These are phyloP conservation scores for Alosa sapidissima DNA, from an alignment of 2,797 vertebrate species.

Conservation along the genomic window DNA sequence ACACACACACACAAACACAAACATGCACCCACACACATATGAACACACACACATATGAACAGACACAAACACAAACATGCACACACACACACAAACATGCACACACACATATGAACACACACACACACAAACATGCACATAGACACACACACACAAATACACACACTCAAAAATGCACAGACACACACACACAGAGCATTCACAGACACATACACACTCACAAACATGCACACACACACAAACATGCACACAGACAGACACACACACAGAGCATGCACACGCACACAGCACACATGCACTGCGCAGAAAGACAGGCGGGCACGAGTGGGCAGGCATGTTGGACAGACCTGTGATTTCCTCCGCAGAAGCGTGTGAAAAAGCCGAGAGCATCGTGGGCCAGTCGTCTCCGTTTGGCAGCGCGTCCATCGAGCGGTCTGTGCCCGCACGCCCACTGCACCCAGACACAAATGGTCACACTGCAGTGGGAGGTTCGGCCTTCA, in stretches of 20 bases:
- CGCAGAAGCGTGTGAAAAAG: conserved; percentile 28
- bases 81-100: neutral
- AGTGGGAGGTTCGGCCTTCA: neutral
- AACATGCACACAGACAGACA: neutral
- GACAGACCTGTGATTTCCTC: conserved; percentile 44
- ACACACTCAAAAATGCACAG: neutral
- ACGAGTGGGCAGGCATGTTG: conserved; percentile 30
- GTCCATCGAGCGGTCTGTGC: neutral
- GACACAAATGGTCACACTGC: neutral
- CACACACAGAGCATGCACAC: neutral
- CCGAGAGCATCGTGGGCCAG: neutral
- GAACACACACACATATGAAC: conserved; percentile 16
- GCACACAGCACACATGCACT: neutral
- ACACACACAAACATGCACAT: neutral
- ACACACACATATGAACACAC: too few species aligned
- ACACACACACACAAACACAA: neutral
- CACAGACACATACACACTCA: neutral
- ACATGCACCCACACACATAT: neutral
- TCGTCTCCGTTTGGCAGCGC: neutral
- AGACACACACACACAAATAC: neutral
- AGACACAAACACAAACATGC: neutral
- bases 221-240: neutral
- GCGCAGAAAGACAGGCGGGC: conserved; percentile 16
- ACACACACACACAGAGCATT: too few species aligned
- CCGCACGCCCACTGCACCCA: neutral